These are phyloP conservation scores for Heteromurus nitidus DNA, from an alignment of 2,888 invertebrate genomes.

Conservation along the genomic window DNA sequence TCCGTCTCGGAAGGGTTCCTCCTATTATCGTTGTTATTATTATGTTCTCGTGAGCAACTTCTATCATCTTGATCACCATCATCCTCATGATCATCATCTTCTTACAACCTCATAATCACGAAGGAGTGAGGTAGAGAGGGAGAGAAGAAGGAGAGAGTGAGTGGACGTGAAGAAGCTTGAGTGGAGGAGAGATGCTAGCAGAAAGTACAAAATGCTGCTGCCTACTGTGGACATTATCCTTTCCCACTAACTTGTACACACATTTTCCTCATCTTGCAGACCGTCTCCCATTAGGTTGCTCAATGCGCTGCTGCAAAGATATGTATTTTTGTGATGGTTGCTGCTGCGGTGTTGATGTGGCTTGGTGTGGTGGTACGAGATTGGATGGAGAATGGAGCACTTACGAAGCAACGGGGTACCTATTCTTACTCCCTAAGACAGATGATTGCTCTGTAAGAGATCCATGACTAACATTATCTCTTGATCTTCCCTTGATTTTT, in stretches of 20 bases:
- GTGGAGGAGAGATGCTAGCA: background rate
- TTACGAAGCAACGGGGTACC: slow-evolving; percentile 63
- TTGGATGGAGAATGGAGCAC: slow-evolving; percentile 63
- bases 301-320: background rate
- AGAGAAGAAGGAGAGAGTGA: too few species aligned
- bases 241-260: background rate
- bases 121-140: too few species aligned
- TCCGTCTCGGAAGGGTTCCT: slow-evolving; percentile 56
- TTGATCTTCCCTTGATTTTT: slow-evolving; percentile 55
- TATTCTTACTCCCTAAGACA: slow-evolving; percentile 49
- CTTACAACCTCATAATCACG: slow-evolving; percentile 43
- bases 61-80: slow-evolving; percentile 52
- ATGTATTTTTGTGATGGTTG: slow-evolving; percentile 27
- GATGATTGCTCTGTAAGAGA: slow-evolving; percentile 69
- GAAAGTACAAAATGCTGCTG: background rate
- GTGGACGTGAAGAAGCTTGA: slow-evolving; percentile 18
- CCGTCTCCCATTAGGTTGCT: background rate
- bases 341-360: slow-evolving; percentile 16
- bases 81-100: slow-evolving; percentile 34
- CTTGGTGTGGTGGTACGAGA: slow-evolving; percentile 33
- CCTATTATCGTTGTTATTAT: slow-evolving; percentile 54
- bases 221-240: slow-evolving; percentile 56
- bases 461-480: slow-evolving; percentile 70
- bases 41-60: slow-evolving; percentile 62
- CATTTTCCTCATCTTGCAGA: background rate